Percentiles rank a stretch among this genome's conserved stretches.
Evolutionary conservation across 35 echinoderm and acorn worm species (phyloP).

Genomic region (Ptychodera flava): DNA sequence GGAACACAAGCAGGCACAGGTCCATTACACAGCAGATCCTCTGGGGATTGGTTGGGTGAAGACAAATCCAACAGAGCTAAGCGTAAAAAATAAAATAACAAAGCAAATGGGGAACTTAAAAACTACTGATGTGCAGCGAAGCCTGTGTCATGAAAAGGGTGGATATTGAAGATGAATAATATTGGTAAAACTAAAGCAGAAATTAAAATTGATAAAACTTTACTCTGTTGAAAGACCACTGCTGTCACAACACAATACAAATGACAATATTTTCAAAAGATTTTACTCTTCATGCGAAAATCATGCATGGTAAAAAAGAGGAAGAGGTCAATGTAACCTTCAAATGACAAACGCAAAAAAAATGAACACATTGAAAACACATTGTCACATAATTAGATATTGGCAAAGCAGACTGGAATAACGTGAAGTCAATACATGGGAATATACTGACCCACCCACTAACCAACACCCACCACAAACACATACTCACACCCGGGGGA

Average conservation of each 20-base stretch:
- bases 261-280: not conserved
- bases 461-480: not conserved
- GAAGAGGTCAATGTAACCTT: conserved; percentile 4
- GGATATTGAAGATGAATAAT: not conserved
- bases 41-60: conserved; percentile 19
- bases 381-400: not conserved
- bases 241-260: not conserved
- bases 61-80: conserved; percentile 31
- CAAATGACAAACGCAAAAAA: not conserved
- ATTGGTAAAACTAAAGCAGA: not conserved
- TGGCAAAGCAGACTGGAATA: not conserved
- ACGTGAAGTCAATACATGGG: not conserved
- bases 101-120: conserved; percentile 2
- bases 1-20: conserved; percentile 16
- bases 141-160: not conserved
- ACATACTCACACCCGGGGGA: no score
- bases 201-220: not conserved
- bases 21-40: conserved; percentile 34
- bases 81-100: not conserved
- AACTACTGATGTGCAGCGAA: not conserved
- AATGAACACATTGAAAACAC: not conserved
- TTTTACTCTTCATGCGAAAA: not conserved
- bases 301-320: not conserved
- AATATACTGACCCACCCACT: not conserved
- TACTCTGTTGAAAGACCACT: not conserved